Conservation (phyloP, 2,888 invertebrate genomes). For the Thymelicus sylvestris region DNA sequence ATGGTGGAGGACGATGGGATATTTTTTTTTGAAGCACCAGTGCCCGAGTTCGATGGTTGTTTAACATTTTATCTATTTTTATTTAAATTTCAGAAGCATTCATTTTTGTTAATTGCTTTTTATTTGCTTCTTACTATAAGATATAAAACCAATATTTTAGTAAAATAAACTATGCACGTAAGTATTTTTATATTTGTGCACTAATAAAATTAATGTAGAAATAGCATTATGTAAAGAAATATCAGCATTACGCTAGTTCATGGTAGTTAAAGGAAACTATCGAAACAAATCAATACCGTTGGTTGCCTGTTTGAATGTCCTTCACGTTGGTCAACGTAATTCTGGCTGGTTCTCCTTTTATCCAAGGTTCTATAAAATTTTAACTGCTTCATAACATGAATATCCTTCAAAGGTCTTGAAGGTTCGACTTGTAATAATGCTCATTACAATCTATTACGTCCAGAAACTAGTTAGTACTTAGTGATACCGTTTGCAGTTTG, state of each 20-base stretch:
- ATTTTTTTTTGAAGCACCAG: constrained; percentile 17
- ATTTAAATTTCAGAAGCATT: neutral
- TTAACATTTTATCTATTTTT: neutral
- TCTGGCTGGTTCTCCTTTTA: constrained; percentile 4
- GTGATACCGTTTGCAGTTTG: neutral
- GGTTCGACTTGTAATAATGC: too few species aligned
- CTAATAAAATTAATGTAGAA: too few species aligned
- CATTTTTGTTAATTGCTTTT: neutral
- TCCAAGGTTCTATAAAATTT: constrained; percentile 11
- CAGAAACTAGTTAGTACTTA: too few species aligned
- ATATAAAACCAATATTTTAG: neutral
- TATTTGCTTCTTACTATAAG: neutral
- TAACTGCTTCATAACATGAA: constrained; percentile 9
- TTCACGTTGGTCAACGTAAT: constrained; percentile 2
- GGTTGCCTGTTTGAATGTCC: constrained; percentile 11
- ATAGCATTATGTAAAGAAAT: neutral
- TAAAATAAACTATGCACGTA: neutral
- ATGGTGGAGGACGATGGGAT: constrained; percentile 2
- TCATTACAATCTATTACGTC: too few species aligned
- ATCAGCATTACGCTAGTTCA: neutral
- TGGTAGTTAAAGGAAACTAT: constrained; percentile 3
- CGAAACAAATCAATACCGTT: constrained; percentile 16
- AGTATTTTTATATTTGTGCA: too few species aligned
- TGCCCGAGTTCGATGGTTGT: constrained; percentile 25
- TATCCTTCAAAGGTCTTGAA: neutral